A percentile compares a stretch with the other conserved stretches of the same genome.
Conservation (phyloP, 2,113 vertebrate species). For the Notarius lentiginosus region DNA sequence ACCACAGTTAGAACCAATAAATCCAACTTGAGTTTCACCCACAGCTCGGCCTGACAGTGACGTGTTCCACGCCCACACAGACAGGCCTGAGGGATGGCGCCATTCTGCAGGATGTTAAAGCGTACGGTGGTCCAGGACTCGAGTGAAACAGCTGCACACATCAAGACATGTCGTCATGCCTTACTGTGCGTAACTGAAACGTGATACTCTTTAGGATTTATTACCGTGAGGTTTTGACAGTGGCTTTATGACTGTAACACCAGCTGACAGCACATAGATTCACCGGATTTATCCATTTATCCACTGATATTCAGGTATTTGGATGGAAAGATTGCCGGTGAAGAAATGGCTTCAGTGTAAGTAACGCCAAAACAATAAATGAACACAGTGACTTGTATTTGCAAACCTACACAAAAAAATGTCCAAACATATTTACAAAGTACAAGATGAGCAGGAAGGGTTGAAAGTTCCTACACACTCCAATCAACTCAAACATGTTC, state of each 20-base stretch:
- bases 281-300: background rate
- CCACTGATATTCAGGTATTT: background rate
- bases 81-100: slow-evolving; percentile 9
- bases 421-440: background rate
- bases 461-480: too few relatives aligned
- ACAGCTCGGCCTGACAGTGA: background rate
- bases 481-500: too few relatives aligned
- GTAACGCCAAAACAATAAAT: background rate
- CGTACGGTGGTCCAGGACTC: background rate
- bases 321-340: background rate
- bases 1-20: background rate
- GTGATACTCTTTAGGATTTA: background rate
- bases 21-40: background rate
- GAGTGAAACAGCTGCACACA: background rate
- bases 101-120: slow-evolving; percentile 4
- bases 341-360: too few relatives aligned
- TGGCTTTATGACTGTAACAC: background rate
- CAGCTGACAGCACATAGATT: background rate
- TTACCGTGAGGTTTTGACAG: background rate
- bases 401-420: background rate
- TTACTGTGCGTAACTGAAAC: background rate
- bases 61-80: background rate
- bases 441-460: background rate
- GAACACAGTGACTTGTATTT: background rate
- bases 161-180: background rate